phyloP scores from a whole-genome alignment of 2,888 invertebrate species.

The Julus scanicus region DNA sequence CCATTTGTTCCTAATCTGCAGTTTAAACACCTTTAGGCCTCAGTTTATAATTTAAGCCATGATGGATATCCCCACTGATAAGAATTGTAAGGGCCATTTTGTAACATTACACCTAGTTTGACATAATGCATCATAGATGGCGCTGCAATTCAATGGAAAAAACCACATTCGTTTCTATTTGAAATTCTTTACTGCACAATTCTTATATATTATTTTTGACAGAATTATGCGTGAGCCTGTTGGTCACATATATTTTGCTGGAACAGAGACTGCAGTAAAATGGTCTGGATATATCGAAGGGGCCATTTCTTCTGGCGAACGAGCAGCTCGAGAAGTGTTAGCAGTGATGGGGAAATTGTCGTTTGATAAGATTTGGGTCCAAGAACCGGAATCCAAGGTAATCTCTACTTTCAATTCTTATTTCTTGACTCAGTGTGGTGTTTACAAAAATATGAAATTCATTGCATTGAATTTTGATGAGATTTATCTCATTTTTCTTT shows the following conservation, averaged over 20 bases:
- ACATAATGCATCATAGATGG: no score
- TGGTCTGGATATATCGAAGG: slow-evolving; percentile 63
- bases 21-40: no score
- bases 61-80: no score
- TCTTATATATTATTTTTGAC: not conserved
- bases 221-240: slow-evolving; percentile 64
- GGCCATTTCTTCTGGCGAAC: slow-evolving; percentile 61
- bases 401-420: not conserved
- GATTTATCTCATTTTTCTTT: slow-evolving; percentile 15
- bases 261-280: slow-evolving; percentile 61
- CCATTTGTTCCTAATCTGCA: no score
- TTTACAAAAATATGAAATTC: not conserved
- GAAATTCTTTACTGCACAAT: no score
- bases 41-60: no score
- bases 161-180: no score
- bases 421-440: no score
- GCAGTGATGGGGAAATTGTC: slow-evolving; percentile 61
- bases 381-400: slow-evolving; percentile 61
- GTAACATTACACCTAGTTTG: no score
- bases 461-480: not conserved
- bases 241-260: slow-evolving; percentile 62
- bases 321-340: slow-evolving; percentile 62
- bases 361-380: slow-evolving; percentile 62
- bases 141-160: no score
- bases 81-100: no score